phyloP scores from a whole-genome alignment of 1,140 invertebrate genomes.

The Drosophila kurseongensis region DNA sequence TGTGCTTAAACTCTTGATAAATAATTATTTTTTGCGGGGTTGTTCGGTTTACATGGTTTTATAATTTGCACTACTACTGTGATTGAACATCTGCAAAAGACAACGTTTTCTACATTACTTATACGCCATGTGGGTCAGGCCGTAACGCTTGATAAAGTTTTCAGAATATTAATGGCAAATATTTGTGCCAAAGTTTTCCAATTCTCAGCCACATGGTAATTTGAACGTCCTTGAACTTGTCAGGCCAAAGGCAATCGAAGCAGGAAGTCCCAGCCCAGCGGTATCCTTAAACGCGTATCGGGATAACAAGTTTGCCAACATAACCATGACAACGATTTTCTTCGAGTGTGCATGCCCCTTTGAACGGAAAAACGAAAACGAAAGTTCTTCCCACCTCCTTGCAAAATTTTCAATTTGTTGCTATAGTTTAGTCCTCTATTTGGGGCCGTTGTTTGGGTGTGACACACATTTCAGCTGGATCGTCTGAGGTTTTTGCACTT shows the following conservation, averaged over 20 bases:
- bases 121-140: conserved; percentile 60
- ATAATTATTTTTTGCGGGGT: no score
- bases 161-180: conserved; percentile 7
- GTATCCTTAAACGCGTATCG: conserved; percentile 41
- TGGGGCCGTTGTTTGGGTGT: conserved; percentile 59
- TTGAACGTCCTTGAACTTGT: conserved; percentile 81
- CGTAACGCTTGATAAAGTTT: conserved; percentile 50
- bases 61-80: background rate
- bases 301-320: conserved; percentile 67
- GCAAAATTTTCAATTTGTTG: conserved; percentile 37
- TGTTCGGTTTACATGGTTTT: no score
- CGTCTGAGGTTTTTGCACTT: conserved; percentile 45
- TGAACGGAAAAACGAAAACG: conserved; percentile 32
- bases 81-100: conserved; percentile 20
- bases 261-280: conserved; percentile 30
- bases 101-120: conserved; percentile 19
- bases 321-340: conserved; percentile 63
- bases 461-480: conserved; percentile 66
- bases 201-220: background rate
- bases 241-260: conserved; percentile 17
- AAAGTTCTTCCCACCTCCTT: conserved; percentile 40
- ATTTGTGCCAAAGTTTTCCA: conserved; percentile 11
- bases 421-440: conserved; percentile 24
- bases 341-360: conserved; percentile 41
- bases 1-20: no score